A percentile compares a stretch with the other conserved stretches of the same genome.
Evolutionary conservation across 64 coral and sea anemone species (phyloP).

Genomic region (Actinia tenebrosa): DNA sequence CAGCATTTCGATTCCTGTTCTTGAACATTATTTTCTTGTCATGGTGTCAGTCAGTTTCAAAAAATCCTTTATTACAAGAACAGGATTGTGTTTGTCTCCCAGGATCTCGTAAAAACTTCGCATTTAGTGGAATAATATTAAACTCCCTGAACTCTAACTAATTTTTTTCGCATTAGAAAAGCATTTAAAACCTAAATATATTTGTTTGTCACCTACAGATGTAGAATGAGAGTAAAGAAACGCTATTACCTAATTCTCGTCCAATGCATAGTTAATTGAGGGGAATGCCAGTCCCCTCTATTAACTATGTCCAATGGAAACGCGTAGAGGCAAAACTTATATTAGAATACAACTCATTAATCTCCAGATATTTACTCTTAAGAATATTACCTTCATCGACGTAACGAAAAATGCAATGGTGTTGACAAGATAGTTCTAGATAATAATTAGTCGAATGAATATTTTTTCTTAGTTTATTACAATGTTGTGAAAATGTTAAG

Average conservation of each 20-base stretch:
- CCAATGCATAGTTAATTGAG: not conserved
- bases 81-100: not conserved
- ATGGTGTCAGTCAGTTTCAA: not conserved
- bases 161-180: not conserved
- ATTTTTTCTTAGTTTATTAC: too few relatives aligned
- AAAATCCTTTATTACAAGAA: not conserved
- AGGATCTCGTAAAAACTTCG: too few relatives aligned
- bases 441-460: not conserved
- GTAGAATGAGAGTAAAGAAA: not conserved
- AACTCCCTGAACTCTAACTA: not conserved
- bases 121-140: too few relatives aligned
- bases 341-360: constrained; percentile 1
- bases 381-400: not conserved
- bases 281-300: too few relatives aligned
- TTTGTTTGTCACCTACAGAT: not conserved
- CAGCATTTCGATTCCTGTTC: not conserved
- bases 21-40: not conserved
- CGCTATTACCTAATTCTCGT: not conserved
- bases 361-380: not conserved
- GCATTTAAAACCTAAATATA: not conserved
- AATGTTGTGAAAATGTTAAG: not conserved
- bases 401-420: not conserved
- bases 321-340: too few relatives aligned
- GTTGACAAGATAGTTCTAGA: not conserved
- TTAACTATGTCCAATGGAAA: too few relatives aligned